A percentile compares a stretch with the other conserved stretches of the same genome.
Conservation (phyloP, 2,888 invertebrate species). For the Rhyacophila evoluta region DNA sequence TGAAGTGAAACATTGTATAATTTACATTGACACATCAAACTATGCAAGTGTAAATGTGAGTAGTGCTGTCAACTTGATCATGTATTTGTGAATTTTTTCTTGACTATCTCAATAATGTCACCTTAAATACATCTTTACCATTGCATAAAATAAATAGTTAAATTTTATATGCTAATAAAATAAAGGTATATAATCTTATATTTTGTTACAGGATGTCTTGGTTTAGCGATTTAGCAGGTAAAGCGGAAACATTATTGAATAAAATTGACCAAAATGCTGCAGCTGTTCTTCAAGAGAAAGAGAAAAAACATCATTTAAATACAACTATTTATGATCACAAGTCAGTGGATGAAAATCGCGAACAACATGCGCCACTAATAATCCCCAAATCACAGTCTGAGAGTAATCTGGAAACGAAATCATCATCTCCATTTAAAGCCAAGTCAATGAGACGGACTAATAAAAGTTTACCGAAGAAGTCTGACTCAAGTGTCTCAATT, state of each 20-base stretch:
- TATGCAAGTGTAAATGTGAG: no score
- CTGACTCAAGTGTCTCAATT: neutral
- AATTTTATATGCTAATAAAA: no score
- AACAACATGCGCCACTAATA: neutral
- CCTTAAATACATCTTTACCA: no score
- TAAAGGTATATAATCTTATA: no score
- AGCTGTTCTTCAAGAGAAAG: slow-evolving; percentile 66
- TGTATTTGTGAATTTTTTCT: no score
- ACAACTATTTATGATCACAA: neutral
- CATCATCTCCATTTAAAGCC: slow-evolving; percentile 29
- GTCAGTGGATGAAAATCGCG: neutral
- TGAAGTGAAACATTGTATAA: no score
- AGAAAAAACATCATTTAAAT: slow-evolving; percentile 52
- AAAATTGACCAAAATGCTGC: slow-evolving; percentile 82
- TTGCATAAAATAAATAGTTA: no score
- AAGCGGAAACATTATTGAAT: slow-evolving; percentile 76
- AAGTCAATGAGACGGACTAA: slow-evolving; percentile 37
- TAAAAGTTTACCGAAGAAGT: slow-evolving; percentile 23
- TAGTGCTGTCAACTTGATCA: no score
- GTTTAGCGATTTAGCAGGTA: slow-evolving; percentile 73
- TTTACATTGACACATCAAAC: no score
- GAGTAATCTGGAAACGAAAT: slow-evolving; percentile 4
- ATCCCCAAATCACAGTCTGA: neutral
- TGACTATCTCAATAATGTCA: no score
- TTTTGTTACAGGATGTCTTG: slow-evolving; percentile 47